These are phyloP conservation scores for Mungos mungo DNA, from an alignment of 2,113 vertebrate species.

Conservation along the genomic window DNA sequence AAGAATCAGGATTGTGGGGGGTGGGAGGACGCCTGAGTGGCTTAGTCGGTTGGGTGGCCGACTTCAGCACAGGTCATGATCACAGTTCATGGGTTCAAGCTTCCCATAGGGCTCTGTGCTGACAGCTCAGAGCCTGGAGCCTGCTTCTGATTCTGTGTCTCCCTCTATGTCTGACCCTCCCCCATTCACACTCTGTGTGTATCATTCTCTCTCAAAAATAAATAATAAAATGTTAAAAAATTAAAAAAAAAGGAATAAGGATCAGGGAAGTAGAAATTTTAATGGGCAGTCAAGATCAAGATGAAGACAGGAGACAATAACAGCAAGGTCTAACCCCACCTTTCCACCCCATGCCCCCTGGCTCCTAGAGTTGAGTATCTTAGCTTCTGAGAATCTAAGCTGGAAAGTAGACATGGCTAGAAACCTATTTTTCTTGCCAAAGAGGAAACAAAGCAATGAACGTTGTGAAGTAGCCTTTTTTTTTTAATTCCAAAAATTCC, in stretches of 20 bases:
- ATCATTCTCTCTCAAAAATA: too few species aligned
- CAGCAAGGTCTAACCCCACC: neutral
- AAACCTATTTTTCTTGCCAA: neutral
- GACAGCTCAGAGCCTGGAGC: too few species aligned
- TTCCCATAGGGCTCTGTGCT: too few species aligned
- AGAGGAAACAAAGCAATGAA: neutral
- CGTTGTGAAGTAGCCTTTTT: neutral
- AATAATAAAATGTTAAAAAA: too few species aligned
- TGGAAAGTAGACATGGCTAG: neutral
- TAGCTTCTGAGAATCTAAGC: neutral
- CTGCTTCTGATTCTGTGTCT: too few species aligned
- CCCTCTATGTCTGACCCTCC: too few species aligned
- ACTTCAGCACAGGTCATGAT: too few species aligned
- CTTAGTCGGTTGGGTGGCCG: too few species aligned
- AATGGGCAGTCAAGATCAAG: neutral
- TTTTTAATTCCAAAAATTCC: neutral
- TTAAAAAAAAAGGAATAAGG: neutral
- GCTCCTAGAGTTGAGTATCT: neutral
- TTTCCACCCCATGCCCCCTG: accelerated
- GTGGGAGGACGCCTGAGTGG: too few species aligned
- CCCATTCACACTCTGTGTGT: too few species aligned
- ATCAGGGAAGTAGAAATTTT: neutral
- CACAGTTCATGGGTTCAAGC: too few species aligned
- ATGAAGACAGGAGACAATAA: neutral
- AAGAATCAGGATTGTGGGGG: neutral